These are phyloP conservation scores for Crocallis elinguaria DNA, from an alignment of 2,888 invertebrate species.

Conservation along the genomic window DNA sequence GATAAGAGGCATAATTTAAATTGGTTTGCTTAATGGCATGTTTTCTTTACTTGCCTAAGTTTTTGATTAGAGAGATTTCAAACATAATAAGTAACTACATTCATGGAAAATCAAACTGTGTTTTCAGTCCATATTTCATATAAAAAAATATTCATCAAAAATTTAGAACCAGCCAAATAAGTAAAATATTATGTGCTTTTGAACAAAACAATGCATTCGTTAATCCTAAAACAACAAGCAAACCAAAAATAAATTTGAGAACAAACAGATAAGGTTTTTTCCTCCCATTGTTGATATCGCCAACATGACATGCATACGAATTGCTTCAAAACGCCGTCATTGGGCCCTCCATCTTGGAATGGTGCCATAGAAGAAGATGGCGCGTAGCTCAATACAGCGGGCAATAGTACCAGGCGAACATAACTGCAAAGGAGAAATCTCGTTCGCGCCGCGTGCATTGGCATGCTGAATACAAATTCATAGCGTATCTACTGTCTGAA, in stretches of 20 bases:
- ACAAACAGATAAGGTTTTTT: conserved; percentile 21
- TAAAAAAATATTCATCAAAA: no score
- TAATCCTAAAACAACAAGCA: conserved; percentile 8
- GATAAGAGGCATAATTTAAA: not conserved
- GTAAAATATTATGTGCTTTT: no score
- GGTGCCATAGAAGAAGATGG: conserved; percentile 67
- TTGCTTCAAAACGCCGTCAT: conserved; percentile 14
- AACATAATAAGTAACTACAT: no score
- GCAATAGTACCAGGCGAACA: conserved; percentile 69
- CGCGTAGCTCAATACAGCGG: conserved; percentile 79
- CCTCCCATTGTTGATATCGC: conserved; percentile 15
- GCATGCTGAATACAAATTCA: conserved; percentile 34
- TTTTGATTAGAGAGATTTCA: not conserved
- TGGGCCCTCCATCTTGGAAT: conserved; percentile 35
- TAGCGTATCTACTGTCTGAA: conserved; percentile 4
- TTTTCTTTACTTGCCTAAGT: not conserved
- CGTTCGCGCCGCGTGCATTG: conserved; percentile 39
- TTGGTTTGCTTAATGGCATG: not conserved
- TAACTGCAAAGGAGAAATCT: conserved; percentile 39
- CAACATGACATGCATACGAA: conserved; percentile 23
- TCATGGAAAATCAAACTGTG: no score
- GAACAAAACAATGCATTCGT: conserved; percentile 7
- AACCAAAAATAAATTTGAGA: conserved; percentile 18
- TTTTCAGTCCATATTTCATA: no score
- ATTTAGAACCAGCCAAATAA: no score